phyloP scores from a whole-genome alignment of 2,797 vertebrate genomes.

The Siniperca obscura region DNA sequence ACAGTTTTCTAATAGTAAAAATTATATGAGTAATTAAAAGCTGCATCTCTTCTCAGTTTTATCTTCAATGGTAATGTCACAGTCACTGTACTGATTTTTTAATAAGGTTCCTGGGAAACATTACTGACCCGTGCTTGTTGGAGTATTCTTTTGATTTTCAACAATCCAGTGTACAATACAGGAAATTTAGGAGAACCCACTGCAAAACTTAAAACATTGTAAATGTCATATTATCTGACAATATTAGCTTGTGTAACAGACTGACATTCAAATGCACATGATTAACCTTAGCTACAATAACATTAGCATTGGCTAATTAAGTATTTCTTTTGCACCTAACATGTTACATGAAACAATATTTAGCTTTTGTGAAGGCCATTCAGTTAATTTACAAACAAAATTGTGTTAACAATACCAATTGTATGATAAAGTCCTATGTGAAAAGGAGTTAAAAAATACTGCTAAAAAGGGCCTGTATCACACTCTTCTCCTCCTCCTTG shows the following conservation, averaged over 20 bases:
- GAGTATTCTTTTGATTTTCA: neutral
- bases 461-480: neutral
- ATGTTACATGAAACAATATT: neutral
- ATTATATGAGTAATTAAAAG: neutral
- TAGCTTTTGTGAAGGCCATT: too few relatives aligned
- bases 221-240: neutral
- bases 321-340: neutral
- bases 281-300: neutral
- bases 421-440: neutral
- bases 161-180: neutral
- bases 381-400: neutral
- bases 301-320: neutral
- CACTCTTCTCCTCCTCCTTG: neutral
- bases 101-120: neutral
- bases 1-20: neutral
- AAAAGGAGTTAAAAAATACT: neutral
- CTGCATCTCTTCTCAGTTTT: too few relatives aligned
- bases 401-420: neutral
- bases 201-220: neutral
- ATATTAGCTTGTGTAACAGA: neutral
- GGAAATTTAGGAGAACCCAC: neutral
- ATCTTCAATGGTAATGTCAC: neutral
- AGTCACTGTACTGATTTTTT: neutral
- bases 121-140: neutral
- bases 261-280: neutral